Percentiles rank a stretch among this genome's conserved stretches.
These are phyloP conservation scores for Hemibagrus guttatus DNA, from an alignment of 2,797 vertebrate species.

Conservation along the genomic window DNA sequence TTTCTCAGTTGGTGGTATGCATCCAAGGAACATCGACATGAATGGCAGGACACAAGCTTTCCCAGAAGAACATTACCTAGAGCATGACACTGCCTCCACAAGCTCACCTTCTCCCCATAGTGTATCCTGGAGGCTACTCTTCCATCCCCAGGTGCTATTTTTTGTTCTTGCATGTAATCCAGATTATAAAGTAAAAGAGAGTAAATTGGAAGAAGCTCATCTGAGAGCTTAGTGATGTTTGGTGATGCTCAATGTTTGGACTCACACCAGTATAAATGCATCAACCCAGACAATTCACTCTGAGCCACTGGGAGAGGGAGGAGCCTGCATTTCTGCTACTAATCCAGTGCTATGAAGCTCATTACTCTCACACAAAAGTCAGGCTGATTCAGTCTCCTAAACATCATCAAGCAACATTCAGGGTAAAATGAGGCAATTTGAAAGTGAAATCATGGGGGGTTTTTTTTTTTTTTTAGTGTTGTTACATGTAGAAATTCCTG, in stretches of 20 bases:
- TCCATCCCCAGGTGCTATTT: too few species aligned
- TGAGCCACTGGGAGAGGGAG: not conserved
- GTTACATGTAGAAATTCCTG: slow-evolving; percentile 24
- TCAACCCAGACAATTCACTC: not conserved
- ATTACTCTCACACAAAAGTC: slow-evolving; percentile 32
- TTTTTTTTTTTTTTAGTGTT: slow-evolving; percentile 27
- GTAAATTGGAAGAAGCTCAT: not conserved
- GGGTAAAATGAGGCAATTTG: slow-evolving; percentile 41
- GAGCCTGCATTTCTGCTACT: slow-evolving; percentile 4
- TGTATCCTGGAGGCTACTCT: too few species aligned
- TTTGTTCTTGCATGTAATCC: not conserved
- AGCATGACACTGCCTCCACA: too few species aligned
- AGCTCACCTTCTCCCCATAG: too few species aligned
- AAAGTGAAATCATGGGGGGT: slow-evolving; percentile 45
- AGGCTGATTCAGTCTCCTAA: slow-evolving; percentile 21
- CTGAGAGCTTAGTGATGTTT: not conserved
- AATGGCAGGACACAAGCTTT: too few species aligned
- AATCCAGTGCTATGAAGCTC: slow-evolving; percentile 19
- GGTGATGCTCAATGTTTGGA: not conserved
- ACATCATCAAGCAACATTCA: slow-evolving; percentile 42
- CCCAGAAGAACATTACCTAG: too few species aligned
- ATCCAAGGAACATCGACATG: too few species aligned
- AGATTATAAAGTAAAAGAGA: not conserved
- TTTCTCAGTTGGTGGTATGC: too few species aligned
- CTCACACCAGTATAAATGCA: not conserved